Base-by-base conservation (phyloP, 92 coral and sea anemone species). In the Porites cylindrica region DNA sequence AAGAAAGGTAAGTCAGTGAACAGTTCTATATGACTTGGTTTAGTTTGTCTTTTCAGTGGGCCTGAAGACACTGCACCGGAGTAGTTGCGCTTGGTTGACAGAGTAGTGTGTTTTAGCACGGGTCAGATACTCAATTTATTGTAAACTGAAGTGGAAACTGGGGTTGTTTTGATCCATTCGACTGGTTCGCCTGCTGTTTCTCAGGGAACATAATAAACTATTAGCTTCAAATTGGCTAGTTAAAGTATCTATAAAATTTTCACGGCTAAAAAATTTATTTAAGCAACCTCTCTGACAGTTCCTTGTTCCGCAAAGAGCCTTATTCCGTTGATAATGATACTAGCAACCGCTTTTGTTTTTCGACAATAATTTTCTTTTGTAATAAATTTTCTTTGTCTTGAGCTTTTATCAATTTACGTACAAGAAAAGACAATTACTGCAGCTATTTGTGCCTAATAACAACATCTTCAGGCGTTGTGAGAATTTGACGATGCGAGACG, bases 1-100 rank as follows among this genome's bases (percentile, higher is more conserved):
- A 96, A 96, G 89, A 96, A 96, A 95, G 99, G 99, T 94, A 10
- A 81, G 91, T 86, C 70, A 60, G 20, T 73, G 58, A 83, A 72
- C 78, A 71, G 29, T 21, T 60, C 56, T 65, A 60, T 13, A 13
- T 79, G 72, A 61, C 83, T 79, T 79, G 83, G 14, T 32, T 63
- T 64, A 16, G 59, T 18, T 83, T 43, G 64, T 70, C 1, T 58
- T 73, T 83, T 73, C 72, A 72, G 21, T 83, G 79, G 67, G 66
- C 54, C 76, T 0, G 69, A 81, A 81, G 26, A 26, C 51, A 7
- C n/a, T 51, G 16, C 62, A 72, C 38, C 50, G 10, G 52, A 81
- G 68, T 50, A 62, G 60, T 54, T 56, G 50, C 63, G 68, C 77
- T 81, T 81, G 77, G 85, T 56, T 81, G 61, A 72, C 79, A 71